These are phyloP conservation scores for Acleris cristana DNA, from an alignment of 2,888 invertebrate species.

Conservation along the genomic window DNA sequence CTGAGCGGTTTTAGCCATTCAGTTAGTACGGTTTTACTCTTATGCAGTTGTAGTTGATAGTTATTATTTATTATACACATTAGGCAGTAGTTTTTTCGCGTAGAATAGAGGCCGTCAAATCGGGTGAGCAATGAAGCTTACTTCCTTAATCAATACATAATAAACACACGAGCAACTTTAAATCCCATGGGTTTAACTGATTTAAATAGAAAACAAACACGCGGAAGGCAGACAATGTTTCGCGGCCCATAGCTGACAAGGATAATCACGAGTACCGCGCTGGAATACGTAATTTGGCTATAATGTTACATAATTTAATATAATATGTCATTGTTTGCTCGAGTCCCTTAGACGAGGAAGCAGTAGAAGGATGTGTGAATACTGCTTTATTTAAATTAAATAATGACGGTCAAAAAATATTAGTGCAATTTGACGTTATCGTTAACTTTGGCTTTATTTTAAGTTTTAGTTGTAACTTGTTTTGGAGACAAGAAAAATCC, in stretches of 20 bases:
- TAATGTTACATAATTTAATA: conserved; percentile 35
- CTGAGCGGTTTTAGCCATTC: too few species aligned
- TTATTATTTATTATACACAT: too few species aligned
- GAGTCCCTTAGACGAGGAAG: conserved; percentile 26
- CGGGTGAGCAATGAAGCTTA: too few species aligned
- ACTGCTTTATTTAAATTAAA: conserved; percentile 4
- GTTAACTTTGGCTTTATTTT: not conserved
- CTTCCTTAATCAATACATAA: too few species aligned
- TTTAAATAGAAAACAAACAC: conserved; percentile 39
- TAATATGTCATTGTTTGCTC: conserved; percentile 31
- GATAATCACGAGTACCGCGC: conserved; percentile 52
- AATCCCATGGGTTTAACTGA: conserved; percentile 18
- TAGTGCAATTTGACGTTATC: not conserved
- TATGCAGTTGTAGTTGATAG: too few species aligned
- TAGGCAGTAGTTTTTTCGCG: too few species aligned
- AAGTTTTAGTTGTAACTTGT: too few species aligned
- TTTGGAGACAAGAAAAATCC: too few species aligned
- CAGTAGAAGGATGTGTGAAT: not conserved
- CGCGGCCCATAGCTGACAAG: conserved; percentile 51
- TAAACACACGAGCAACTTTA: not conserved
- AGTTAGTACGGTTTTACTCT: too few species aligned
- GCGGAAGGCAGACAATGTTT: conserved; percentile 35
- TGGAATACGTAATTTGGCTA: conserved; percentile 52
- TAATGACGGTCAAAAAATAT: not conserved
- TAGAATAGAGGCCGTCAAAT: too few species aligned